Evolutionary conservation across 2,888 invertebrate species (phyloP).

Genomic region (Andrena hattorfiana): DNA sequence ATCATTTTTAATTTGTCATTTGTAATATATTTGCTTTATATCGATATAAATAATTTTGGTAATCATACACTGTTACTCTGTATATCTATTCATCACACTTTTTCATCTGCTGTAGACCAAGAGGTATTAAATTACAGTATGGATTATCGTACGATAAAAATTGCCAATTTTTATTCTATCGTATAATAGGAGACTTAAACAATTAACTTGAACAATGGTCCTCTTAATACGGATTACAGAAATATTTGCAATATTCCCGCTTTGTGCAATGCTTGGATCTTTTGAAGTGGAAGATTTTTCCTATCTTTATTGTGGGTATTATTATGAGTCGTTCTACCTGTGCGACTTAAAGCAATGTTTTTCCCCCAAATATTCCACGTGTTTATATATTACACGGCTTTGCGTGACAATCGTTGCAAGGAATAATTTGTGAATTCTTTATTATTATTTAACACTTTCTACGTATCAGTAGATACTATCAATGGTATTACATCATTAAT

Average conservation of each 20-base stretch:
- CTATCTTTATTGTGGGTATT: constrained; percentile 24
- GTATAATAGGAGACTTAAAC: neutral
- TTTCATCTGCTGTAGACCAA: too few species aligned
- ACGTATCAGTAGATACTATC: neutral
- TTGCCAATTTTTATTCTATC: neutral
- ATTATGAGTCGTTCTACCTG: neutral
- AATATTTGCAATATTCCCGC: neutral
- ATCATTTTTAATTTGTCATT: too few species aligned
- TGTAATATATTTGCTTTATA: too few species aligned
- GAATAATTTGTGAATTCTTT: neutral
- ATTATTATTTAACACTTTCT: neutral
- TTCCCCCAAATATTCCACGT: neutral
- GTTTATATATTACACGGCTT: neutral
- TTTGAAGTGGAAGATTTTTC: neutral
- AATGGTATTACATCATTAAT: neutral
- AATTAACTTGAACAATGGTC: neutral
- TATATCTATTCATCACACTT: too few species aligned
- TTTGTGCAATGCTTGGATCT: neutral
- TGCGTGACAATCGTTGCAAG: neutral
- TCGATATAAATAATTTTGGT: too few species aligned
- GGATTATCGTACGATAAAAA: neutral
- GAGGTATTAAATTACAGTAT: neutral
- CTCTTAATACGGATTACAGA: neutral
- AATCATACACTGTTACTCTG: too few species aligned
- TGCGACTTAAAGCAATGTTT: neutral